Percentiles rank a stretch among this genome's conserved stretches.
Conservation (phyloP, 1,140 invertebrate species). For the Heliconius himera region DNA sequence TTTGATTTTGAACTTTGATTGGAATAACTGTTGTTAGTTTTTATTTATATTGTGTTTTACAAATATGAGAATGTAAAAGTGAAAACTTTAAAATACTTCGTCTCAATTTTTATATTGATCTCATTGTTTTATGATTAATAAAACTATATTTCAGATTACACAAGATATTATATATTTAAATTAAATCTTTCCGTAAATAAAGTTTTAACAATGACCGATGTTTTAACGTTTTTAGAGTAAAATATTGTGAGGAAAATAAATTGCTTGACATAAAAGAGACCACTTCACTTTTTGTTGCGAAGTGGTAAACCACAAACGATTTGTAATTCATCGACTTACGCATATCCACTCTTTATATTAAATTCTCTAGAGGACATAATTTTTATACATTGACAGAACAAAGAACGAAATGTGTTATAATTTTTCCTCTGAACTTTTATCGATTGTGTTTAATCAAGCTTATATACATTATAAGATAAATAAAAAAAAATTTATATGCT, state of each 20-base stretch:
- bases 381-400: conserved; percentile 6
- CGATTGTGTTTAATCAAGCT: not conserved
- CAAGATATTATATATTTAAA: not conserved
- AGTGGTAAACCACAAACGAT: conserved; percentile 36
- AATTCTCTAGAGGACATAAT: conserved; percentile 18
- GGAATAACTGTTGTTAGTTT: not conserved
- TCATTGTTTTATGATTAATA: not conserved
- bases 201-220: not conserved
- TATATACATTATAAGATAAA: not conserved
- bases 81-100: no score
- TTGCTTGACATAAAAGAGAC: conserved; percentile 15
- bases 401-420: not conserved
- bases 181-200: not conserved
- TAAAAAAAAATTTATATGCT: not conserved
- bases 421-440: not conserved
- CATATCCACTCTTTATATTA: conserved; percentile 32
- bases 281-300: conserved; percentile 29
- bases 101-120: no score
- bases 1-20: not conserved
- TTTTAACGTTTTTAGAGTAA: not conserved
- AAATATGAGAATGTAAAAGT: no score
- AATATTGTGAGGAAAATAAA: conserved; percentile 6
- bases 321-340: conserved; percentile 29
- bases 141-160: not conserved
- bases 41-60: no score